Evolutionary conservation across 2,888 invertebrate genomes (phyloP), one percentile per base, ranked within the genome.

Genomic region (Andrena chrysosceles): DNA sequence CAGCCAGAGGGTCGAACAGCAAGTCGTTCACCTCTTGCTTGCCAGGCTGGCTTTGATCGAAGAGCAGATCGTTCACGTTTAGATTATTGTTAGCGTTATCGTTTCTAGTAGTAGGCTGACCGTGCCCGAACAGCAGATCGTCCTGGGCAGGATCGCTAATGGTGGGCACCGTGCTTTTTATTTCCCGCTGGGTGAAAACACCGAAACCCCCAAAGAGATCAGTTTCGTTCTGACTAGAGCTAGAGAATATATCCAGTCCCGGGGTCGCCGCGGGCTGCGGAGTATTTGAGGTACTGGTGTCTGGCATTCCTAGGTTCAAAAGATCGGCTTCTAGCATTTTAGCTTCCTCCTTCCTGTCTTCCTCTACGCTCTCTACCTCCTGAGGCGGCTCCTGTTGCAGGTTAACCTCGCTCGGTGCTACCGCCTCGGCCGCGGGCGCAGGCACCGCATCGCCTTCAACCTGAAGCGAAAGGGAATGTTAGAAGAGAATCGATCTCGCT

Each of bases 171-270:
- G 83, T 56, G 69, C 73, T 86, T 74, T 86, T 88, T 1, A 79
- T 66, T 29, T 90, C 75, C 35, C 83, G 81, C 56, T 90, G 89
- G 68, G 87, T 73, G 71, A 92, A 93, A 49, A 90, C 85, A 26
- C 92, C 89, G 60, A 94, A 93, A 23, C 91, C 92, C 4, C 92
- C 92, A 23, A 94, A 90, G 69, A 94, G 89, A 88, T 94, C 93
- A 69, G 80, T 90, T 49, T 91, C 91, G 23, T 86, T 89, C 42
- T 91, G 90, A 83, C 87, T 89, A 78, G 91, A 87, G 20, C 85
- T 88, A 60, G 93, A 91, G 73, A 94, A 94, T 63, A 94, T 93
- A 76, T 93, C 92, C 77, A 94, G 90, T 59, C 85, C 91, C 52
- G 93, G 89, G 48, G 82, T 84, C 0, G 84, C 70, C 31, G 90